A percentile compares a stretch with the other conserved stretches of the same genome.
Conservation (phyloP, 2,888 invertebrate genomes). For the Drosophila demipolita region DNA sequence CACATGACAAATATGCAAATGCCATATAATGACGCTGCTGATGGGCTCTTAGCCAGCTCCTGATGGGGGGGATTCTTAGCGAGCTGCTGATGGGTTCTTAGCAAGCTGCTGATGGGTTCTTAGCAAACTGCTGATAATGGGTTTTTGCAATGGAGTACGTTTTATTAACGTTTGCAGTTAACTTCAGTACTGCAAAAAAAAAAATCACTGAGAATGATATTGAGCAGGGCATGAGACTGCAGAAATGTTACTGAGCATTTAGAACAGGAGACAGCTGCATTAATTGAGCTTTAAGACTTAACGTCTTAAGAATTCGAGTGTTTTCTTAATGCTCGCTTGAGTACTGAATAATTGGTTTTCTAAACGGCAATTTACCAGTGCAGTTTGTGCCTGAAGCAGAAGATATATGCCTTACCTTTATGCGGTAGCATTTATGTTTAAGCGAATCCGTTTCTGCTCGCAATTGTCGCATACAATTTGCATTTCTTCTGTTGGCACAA, state of each 20-base stretch:
- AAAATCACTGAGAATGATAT: background rate
- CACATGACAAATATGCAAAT: conserved; percentile 43
- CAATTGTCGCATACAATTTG: conserved; percentile 43
- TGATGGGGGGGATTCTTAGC: background rate
- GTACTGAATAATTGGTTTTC: conserved; percentile 25
- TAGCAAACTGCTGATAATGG: conserved; percentile 9
- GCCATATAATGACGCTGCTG: conserved; percentile 9
- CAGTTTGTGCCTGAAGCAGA: background rate
- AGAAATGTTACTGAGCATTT: background rate
- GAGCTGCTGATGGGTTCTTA: conserved; percentile 12
- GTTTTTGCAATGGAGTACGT: conserved; percentile 3
- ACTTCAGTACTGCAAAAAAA: background rate
- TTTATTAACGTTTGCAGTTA: conserved; percentile 1
- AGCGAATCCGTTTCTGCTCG: conserved; percentile 40
- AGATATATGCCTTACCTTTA: background rate
- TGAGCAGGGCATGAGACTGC: background rate
- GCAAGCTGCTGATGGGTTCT: conserved; percentile 16
- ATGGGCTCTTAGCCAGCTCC: conserved; percentile 13
- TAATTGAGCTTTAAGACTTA: background rate
- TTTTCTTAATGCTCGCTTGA: background rate
- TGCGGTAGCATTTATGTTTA: conserved; percentile 34
- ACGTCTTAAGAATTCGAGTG: background rate
- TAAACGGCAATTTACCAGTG: conserved; percentile 2
- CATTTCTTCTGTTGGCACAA: conserved; percentile 54
- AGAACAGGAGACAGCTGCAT: background rate